Percentiles rank a stretch among this genome's conserved stretches.
Conservation (phyloP, 2,888 invertebrate genomes). For the Aspidiotus destructor region DNA sequence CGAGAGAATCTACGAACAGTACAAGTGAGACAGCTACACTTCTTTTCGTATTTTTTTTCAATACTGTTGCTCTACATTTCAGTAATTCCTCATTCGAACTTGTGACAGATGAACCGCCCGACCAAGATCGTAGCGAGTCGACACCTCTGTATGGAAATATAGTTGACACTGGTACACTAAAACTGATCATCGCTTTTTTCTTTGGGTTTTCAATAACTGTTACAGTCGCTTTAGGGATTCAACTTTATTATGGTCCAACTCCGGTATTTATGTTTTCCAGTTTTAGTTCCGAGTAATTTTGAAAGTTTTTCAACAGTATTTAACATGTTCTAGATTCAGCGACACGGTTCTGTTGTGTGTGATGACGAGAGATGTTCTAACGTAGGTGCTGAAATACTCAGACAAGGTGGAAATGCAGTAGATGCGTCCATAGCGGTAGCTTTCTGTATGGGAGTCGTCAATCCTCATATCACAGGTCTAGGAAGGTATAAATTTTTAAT, state of each 20-base stretch:
- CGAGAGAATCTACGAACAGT: slow-evolving; percentile 8
- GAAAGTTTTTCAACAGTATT: not conserved
- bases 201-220: slow-evolving; percentile 56
- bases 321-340: slow-evolving; percentile 49
- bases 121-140: slow-evolving; percentile 31
- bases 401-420: slow-evolving; percentile 61
- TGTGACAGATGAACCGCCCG: not conserved
- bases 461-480: slow-evolving; percentile 62
- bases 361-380: slow-evolving; percentile 60
- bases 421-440: slow-evolving; percentile 66
- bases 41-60: not conserved
- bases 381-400: slow-evolving; percentile 57
- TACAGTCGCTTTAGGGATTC: slow-evolving; percentile 60
- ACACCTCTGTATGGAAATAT: slow-evolving; percentile 34
- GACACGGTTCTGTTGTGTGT: slow-evolving; percentile 66
- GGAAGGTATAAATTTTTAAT: slow-evolving; percentile 54
- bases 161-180: slow-evolving; percentile 41
- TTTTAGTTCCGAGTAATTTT: not conserved
- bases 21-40: not conserved
- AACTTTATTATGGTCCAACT: slow-evolving; percentile 62
- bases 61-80: not conserved
- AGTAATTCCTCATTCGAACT: no score
- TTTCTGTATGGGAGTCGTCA: slow-evolving; percentile 62
- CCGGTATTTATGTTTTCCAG: slow-evolving; percentile 49
- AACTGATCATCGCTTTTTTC: slow-evolving; percentile 57